Evolutionary conservation across 1,140 invertebrate genomes (phyloP).

Genomic region (Xylocopa sonorina): DNA sequence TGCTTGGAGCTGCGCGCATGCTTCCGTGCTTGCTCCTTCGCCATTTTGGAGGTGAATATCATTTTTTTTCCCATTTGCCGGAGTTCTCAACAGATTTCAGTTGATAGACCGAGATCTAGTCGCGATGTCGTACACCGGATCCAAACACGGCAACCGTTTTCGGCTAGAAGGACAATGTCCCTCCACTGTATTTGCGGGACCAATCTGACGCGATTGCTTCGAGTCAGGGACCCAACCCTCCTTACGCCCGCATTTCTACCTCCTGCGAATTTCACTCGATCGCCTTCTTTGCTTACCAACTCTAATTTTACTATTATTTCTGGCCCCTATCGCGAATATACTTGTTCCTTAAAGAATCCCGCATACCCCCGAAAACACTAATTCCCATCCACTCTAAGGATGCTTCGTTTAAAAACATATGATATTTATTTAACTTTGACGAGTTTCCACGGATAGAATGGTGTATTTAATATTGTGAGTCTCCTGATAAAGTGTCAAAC

Average conservation of each 20-base stretch:
- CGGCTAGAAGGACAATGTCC: constrained; percentile 30
- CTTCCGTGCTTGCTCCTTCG: constrained; percentile 73
- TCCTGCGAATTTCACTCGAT: constrained; percentile 57
- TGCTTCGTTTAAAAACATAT: constrained; percentile 33
- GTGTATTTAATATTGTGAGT: constrained; percentile 30
- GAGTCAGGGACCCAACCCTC: constrained; percentile 70
- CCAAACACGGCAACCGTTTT: constrained; percentile 38
- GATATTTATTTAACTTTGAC: constrained; percentile 24
- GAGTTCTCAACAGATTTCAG: constrained; percentile 20
- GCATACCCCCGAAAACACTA: constrained; percentile 2
- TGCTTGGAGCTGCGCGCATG: constrained; percentile 72
- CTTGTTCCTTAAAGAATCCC: background rate
- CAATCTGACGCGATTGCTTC: constrained; percentile 55
- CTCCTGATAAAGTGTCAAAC: constrained; percentile 45
- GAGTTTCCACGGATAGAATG: constrained; percentile 19
- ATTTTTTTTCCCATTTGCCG: constrained; percentile 59
- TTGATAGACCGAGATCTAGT: constrained; percentile 9
- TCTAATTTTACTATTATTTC: constrained; percentile 7
- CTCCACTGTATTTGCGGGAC: constrained; percentile 35
- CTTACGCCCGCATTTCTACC: constrained; percentile 71
- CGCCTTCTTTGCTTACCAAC: constrained; percentile 33
- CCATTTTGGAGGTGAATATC: constrained; percentile 81
- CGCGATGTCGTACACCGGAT: constrained; percentile 5
- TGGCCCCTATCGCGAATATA: background rate
- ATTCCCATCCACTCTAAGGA: background rate